Base-by-base conservation (phyloP, 2,113 vertebrate species). In the Semicossyphus pulcher region DNA sequence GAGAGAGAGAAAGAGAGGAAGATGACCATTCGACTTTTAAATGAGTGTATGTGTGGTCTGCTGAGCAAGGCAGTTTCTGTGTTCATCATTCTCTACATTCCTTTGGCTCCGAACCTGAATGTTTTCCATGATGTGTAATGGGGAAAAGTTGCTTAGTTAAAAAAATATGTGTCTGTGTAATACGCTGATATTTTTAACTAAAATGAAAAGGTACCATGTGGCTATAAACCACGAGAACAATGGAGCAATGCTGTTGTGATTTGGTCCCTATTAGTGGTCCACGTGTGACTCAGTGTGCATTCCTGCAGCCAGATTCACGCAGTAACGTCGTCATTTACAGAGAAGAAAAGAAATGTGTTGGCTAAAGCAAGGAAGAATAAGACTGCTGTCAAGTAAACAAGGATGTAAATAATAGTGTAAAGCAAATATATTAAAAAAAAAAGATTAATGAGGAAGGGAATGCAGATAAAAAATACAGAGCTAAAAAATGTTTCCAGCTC, bases 51-150 rank as follows among this genome's bases (percentile, higher is more conserved):
- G 74, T 44, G 84, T 78, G 70, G 63, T 65, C 73, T 65, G 18
- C 21, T 57, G 29, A 73, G 65, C 16, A 21, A 45, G 37, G 59
- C 60, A 59, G 63, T 53, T 14, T 61, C 23, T 66, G 48, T 47
- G 18, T 66, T 77, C 53, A 64, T 68, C 70, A 72, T 67, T 63
- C 65, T 71, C 61, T 34, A 42, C 49, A 76, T 81, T 84, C 72
- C 56, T 58, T 69, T 47, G 69, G 49, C 66, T 57, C 23, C 52
- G 25, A 37, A 54, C 49, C 70, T 15, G 4, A 41, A 51, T 66
- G n/a, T 4, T 54, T 78, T 69, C 37, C 4, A 14, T 60, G 20
- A 42, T 37, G 3, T 45, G 45, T 65, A 56, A 42, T 18, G 10
- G 36, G 63, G 31, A 67, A 77, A 63, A 66, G 12, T 37, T 18